phyloP scores from a whole-genome alignment of 2,888 invertebrate genomes.

The Drosophila percnosoma region DNA sequence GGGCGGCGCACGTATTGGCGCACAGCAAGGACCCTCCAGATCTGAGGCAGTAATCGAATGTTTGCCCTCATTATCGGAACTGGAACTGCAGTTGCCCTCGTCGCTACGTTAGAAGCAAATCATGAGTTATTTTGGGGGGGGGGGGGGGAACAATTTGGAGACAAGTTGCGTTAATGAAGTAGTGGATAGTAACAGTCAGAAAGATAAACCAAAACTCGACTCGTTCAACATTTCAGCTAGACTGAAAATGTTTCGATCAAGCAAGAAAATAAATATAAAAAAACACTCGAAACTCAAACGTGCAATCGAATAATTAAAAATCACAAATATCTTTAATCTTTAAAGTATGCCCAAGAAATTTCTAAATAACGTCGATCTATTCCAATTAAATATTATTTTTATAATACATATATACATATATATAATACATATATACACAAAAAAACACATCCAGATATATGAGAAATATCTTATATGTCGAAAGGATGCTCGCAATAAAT shows the following conservation, averaged over 20 bases:
- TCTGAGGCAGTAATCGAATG: constrained; percentile 82
- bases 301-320: background rate
- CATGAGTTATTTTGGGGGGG: background rate
- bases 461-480: background rate
- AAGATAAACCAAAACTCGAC: background rate
- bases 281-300: background rate
- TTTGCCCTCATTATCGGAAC: constrained; percentile 88
- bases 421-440: no score
- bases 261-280: background rate
- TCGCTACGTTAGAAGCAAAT: constrained; percentile 86
- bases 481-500: background rate
- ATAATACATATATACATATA: background rate
- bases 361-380: background rate
- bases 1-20: constrained; percentile 87
- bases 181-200: background rate
- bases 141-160: background rate
- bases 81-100: constrained; percentile 91
- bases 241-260: background rate
- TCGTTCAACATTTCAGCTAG: background rate
- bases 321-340: background rate
- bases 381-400: background rate
- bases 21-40: constrained; percentile 84
- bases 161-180: background rate
- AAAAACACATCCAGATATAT: background rate
- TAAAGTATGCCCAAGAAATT: background rate